Percentiles rank a stretch among this genome's conserved stretches.
Evolutionary conservation across 2,113 vertebrate genomes (phyloP).

Genomic region (Sarotherodon lohbergeri): DNA sequence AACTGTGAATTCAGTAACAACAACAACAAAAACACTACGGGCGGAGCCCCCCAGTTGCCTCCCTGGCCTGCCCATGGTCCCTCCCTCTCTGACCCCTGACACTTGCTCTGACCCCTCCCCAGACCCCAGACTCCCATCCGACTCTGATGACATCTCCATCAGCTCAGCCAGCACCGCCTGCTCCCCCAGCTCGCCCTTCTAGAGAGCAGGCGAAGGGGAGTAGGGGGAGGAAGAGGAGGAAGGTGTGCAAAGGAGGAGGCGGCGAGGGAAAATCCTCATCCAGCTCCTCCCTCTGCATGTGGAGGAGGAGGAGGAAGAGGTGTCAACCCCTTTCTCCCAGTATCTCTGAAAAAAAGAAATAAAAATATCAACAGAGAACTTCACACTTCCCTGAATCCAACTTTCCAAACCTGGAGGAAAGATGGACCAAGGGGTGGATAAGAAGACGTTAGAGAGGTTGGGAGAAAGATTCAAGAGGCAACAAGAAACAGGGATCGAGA

Average conservation of each 20-base stretch:
- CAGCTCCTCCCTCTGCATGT: constrained; percentile 18
- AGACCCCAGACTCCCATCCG: constrained; percentile 25
- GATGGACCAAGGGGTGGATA: not conserved
- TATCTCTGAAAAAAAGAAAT: not conserved
- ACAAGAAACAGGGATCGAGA: not conserved
- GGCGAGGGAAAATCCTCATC: constrained; percentile 14
- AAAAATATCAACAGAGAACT: not conserved
- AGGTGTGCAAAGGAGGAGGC: not conserved
- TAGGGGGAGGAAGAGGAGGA: not conserved
- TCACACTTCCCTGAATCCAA: constrained; percentile 16
- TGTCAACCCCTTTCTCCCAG: not conserved
- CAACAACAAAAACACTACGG: constrained; percentile 1
- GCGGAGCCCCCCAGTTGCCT: constrained; percentile 49
- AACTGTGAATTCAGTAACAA: constrained; percentile 19
- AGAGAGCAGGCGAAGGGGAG: constrained; percentile 25
- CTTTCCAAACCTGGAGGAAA: constrained; percentile 23
- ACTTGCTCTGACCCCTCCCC: constrained; percentile 20
- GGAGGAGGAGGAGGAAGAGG: constrained; percentile 31
- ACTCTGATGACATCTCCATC: constrained; percentile 69
- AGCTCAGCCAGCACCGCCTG: constrained; percentile 51
- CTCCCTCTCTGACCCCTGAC: constrained; percentile 41
- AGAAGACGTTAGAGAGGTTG: not conserved
- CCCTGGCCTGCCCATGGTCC: constrained; percentile 39
- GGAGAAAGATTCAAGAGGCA: constrained; percentile 2
- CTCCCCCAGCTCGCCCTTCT: constrained; percentile 62